Evolutionary conservation across 2,797 vertebrate genomes (phyloP).

Genomic region (Limosa lapponica): DNA sequence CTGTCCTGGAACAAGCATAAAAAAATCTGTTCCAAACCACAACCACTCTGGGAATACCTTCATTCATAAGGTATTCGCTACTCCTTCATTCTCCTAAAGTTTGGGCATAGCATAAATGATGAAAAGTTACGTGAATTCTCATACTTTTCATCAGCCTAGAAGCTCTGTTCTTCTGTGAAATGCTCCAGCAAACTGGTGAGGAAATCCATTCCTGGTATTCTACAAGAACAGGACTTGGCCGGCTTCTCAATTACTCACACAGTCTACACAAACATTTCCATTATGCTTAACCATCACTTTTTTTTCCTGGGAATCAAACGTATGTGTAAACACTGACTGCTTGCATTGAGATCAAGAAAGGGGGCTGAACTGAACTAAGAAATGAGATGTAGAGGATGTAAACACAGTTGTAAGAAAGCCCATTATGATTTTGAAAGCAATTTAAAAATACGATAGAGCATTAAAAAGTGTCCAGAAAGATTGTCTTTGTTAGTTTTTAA

Average conservation of each 20-base stretch:
- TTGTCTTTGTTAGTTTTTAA: background rate
- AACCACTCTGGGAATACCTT: background rate
- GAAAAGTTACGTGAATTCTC: background rate
- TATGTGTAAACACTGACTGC: background rate
- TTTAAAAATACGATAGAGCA: background rate
- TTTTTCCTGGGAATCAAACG: background rate
- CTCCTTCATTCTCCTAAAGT: background rate
- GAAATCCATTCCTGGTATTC: background rate
- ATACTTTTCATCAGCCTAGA: background rate
- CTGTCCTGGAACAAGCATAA: background rate
- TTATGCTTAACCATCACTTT: background rate
- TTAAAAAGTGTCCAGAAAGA: background rate
- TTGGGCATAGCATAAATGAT: background rate
- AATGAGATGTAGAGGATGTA: background rate
- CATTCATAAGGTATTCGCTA: background rate
- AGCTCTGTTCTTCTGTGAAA: background rate
- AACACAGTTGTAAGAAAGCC: background rate
- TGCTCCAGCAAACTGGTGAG: background rate
- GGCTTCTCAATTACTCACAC: background rate
- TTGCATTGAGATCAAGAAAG: background rate
- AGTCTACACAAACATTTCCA: conserved; percentile 1
- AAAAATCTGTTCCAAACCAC: background rate
- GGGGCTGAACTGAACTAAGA: background rate
- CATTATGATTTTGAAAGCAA: background rate
- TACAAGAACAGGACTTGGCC: background rate